These are phyloP conservation scores for Euzetes globulus DNA, from an alignment of 2,888 invertebrate genomes.

Conservation along the genomic window DNA sequence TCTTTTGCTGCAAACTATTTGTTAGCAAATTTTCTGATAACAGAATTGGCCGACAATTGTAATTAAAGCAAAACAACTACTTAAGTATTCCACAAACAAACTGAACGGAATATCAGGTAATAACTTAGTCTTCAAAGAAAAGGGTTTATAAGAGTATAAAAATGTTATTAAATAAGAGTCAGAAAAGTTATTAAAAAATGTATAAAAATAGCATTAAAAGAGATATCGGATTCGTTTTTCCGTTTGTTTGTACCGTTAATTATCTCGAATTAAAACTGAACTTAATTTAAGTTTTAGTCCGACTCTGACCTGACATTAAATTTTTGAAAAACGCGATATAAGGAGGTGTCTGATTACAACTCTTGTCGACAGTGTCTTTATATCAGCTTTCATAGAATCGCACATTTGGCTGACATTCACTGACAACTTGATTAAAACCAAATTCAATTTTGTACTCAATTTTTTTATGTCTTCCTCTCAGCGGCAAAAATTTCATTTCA, in stretches of 20 bases:
- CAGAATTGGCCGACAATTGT: background rate
- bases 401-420: no score
- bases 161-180: no score
- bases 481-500: no score
- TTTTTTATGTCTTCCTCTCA: background rate
- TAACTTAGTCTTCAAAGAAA: background rate
- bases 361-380: background rate
- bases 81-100: background rate
- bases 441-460: background rate
- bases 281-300: background rate
- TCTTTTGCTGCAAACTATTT: background rate
- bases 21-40: background rate
- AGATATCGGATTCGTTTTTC: background rate
- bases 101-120: background rate
- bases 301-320: background rate
- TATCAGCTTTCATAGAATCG: no score
- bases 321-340: background rate
- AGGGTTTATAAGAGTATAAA: no score
- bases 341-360: background rate
- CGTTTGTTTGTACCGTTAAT: background rate
- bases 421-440: background rate
- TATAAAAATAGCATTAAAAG: background rate
- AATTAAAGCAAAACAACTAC: background rate
- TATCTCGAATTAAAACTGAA: background rate
- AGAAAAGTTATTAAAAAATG: no score